Evolutionary conservation across 2,113 vertebrate genomes (phyloP).

Genomic region (Strigops habroptila): DNA sequence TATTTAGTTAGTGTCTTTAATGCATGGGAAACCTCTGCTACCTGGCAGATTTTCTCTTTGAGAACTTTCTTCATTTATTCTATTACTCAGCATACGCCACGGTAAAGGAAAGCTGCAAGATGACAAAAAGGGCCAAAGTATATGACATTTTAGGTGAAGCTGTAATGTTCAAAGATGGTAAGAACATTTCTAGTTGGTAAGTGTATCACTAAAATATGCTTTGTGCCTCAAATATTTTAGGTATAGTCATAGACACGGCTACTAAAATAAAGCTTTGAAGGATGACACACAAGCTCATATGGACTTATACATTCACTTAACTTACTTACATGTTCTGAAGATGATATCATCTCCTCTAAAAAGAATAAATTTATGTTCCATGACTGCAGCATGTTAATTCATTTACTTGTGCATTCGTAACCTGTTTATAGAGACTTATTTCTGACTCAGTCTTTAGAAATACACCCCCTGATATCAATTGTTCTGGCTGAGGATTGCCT

Average conservation of each 20-base stretch:
- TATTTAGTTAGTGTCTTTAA: neutral
- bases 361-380: neutral
- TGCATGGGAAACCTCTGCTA: neutral
- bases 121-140: conserved; percentile 7
- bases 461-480: neutral
- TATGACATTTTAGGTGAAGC: neutral
- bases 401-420: neutral
- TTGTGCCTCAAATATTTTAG: neutral
- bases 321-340: neutral
- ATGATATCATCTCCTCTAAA: neutral
- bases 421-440: neutral
- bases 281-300: neutral
- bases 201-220: neutral
- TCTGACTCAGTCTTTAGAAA: neutral
- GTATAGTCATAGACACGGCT: neutral
- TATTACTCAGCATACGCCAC: conserved; percentile 11
- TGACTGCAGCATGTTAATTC: neutral
- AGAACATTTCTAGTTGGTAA: neutral
- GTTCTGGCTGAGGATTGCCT: neutral
- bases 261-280: neutral
- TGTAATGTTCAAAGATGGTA: neutral
- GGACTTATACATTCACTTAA: neutral
- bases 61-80: neutral
- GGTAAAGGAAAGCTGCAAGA: neutral
- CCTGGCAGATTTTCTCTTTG: neutral